A percentile compares a stretch with the other conserved stretches of the same genome.
Evolutionary conservation across 2,113 vertebrate species (phyloP).

Genomic region (Lagopus leucura): DNA sequence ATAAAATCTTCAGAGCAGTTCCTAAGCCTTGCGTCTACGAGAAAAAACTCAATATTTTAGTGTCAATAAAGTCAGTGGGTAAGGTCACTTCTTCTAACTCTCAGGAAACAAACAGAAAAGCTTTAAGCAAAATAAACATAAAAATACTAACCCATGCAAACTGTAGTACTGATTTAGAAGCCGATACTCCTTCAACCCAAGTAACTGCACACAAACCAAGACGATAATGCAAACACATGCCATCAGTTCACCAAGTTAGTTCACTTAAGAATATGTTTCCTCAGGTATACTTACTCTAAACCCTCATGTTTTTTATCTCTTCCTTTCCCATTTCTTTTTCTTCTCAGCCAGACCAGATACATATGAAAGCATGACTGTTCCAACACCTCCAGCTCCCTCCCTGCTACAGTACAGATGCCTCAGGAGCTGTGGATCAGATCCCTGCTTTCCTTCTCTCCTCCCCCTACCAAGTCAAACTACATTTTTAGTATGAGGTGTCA

Average conservation of each 20-base stretch:
- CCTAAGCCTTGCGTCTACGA: slow-evolving; percentile 93
- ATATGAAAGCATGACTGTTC: neutral
- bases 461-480: neutral
- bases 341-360: neutral
- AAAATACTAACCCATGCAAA: neutral
- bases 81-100: neutral
- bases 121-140: neutral
- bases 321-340: neutral
- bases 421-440: neutral
- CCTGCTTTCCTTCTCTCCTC: neutral
- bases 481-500: neutral
- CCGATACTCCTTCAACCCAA: neutral
- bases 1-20: slow-evolving; percentile 95
- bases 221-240: neutral
- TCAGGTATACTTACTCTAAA: neutral
- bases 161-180: neutral
- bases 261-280: neutral
- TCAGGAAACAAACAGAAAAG: neutral
- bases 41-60: neutral
- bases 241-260: neutral
- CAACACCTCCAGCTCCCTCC: neutral
- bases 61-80: neutral
- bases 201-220: neutral
- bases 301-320: neutral
- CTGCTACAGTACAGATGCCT: neutral